Evolutionary conservation across 2,888 invertebrate species (phyloP).

Genomic region (Drosophila neutralis): DNA sequence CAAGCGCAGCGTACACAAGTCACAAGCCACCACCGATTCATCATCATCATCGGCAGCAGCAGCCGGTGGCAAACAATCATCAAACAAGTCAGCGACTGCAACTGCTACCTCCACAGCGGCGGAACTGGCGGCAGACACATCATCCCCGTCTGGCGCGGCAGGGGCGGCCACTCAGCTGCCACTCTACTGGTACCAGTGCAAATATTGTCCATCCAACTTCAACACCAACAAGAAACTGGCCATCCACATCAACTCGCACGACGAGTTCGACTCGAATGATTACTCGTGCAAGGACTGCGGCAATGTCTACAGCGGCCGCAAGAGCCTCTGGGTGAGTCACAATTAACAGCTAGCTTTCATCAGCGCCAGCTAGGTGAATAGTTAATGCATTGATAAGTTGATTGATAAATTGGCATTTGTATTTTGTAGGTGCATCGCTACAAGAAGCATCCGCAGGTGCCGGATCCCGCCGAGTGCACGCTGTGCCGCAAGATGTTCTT

Average conservation of each 20-base stretch:
- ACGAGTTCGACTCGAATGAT: conserved; percentile 84
- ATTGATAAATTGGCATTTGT: background rate
- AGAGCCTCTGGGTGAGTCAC: conserved; percentile 84
- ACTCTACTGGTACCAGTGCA: conserved; percentile 84
- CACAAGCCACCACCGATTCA: conserved; percentile 14
- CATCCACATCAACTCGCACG: conserved; percentile 85
- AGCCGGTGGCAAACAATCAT: conserved; percentile 3
- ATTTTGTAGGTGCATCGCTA: conserved; percentile 83
- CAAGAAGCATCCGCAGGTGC: conserved; percentile 85
- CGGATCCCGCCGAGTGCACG: conserved; percentile 83
- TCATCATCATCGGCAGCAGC: background rate
- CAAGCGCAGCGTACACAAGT: conserved; percentile 82
- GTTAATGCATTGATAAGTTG: too few species aligned
- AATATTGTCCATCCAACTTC: conserved; percentile 85
- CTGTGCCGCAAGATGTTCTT: conserved; percentile 85
- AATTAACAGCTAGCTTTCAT: background rate
- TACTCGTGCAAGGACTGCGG: conserved; percentile 85
- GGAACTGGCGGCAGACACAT: conserved; percentile 34
- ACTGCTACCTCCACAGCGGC: conserved; percentile 27
- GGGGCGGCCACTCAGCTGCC: conserved; percentile 54
- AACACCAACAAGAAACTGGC: conserved; percentile 85
- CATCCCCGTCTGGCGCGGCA: background rate
- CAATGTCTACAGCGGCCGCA: conserved; percentile 84
- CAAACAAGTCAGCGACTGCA: background rate
- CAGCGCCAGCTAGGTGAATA: background rate